Evolutionary conservation across 2,888 invertebrate species (phyloP).

Genomic region (Coremacera marginata): DNA sequence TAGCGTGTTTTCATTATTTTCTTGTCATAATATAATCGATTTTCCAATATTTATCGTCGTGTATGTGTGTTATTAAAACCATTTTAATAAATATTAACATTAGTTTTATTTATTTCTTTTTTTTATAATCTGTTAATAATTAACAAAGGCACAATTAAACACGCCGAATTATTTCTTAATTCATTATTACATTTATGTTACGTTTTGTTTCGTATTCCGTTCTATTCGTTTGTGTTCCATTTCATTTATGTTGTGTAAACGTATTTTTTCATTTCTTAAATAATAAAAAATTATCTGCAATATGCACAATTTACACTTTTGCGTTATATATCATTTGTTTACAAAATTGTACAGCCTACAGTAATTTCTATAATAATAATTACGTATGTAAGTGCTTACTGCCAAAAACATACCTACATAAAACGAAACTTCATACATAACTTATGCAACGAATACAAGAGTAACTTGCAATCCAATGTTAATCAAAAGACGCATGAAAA

Average conservation of each 20-base stretch:
- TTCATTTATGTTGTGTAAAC: slow-evolving; percentile 20
- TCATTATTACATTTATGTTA: slow-evolving; percentile 26
- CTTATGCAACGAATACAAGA: slow-evolving; percentile 62
- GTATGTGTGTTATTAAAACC: slow-evolving; percentile 63
- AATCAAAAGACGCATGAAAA: background rate
- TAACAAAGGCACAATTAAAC: slow-evolving; percentile 18
- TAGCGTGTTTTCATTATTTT: slow-evolving; percentile 31
- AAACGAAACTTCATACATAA: slow-evolving; percentile 11
- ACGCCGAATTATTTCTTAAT: slow-evolving; percentile 5
- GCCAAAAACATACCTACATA: no score
- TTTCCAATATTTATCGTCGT: slow-evolving; percentile 60
- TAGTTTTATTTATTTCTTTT: slow-evolving; percentile 21
- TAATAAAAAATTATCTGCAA: slow-evolving; percentile 7
- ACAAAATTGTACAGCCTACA: background rate
- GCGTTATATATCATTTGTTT: background rate
- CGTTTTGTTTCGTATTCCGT: slow-evolving; percentile 22
- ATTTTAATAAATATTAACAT: slow-evolving; percentile 34
- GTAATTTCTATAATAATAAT: no score
- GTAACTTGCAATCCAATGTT: slow-evolving; percentile 50
- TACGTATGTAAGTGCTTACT: no score
- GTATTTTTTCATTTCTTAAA: background rate
- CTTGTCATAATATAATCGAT: slow-evolving; percentile 37
- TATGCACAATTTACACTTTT: slow-evolving; percentile 5
- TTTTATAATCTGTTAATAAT: slow-evolving; percentile 17
- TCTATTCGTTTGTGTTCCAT: slow-evolving; percentile 10